Evolutionary conservation across 2,113 vertebrate species (phyloP), one percentile per base, ranked within the genome.

Genomic region (Acinonyx jubatus): DNA sequence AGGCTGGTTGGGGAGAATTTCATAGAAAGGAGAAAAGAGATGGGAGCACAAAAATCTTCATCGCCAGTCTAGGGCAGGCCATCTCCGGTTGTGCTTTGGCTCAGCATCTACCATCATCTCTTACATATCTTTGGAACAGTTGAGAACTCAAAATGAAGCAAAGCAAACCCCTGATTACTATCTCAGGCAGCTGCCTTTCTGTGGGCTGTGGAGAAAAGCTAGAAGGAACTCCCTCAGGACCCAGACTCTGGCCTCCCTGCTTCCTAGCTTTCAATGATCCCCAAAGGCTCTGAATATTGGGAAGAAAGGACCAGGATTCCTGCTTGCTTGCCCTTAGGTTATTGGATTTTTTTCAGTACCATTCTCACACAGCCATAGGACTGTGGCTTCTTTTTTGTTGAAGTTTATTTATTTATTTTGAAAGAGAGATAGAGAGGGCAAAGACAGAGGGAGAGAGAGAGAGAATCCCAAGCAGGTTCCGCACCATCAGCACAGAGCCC

Each of bases 61-160:
- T 84, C 76, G 50, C 1, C 8, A 80, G n/a, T 84, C 69, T 86
- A 18, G 13, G 41, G 71, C 94, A 92, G 38, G 29, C 50, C 25
- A 3, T 83, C 31, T 69, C 55, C 79, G 92, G 4, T 31, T 85
- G 83, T 78, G 74, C 73, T 76, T 74, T 95, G 38, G 65, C 18
- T 78, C 45, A 55, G 57, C 48, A 21, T 90, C 57, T 2, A 4
- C 88, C 19, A 48, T 89, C 57, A 76, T 90, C 50, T 19, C 15
- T 86, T 15, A 33, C 33, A 23, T 45, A 82, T n/a, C 29, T 50
- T 68, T 82, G 83, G 66, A 94, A 82, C 18, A 55, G 36, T 23
- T 87, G 55, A 86, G 36, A 96, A 92, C 57, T 86, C 50, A 55
- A 89, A 36, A 69, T 89, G 27, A 92, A 96, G 65, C 55, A 86